A percentile compares a stretch with the other conserved stretches of the same genome.
Evolutionary conservation across 2,113 vertebrate genomes (phyloP).

Genomic region (Brevimyrus niger): DNA sequence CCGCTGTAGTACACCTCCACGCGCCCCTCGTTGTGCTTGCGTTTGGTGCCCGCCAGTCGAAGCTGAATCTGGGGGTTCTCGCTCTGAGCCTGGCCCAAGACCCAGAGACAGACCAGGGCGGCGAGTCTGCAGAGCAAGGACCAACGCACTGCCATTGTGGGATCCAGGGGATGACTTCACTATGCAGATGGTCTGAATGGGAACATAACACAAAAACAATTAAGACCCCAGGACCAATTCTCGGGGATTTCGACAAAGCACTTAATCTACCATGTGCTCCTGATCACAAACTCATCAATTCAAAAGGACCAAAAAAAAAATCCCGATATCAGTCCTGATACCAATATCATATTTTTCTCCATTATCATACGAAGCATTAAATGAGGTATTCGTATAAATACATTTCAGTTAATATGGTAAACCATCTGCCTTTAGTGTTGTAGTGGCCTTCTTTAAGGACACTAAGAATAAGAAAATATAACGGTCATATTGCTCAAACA

Average conservation of each 20-base stretch:
- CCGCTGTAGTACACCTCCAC: conserved; percentile 78
- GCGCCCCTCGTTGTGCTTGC: conserved; percentile 83
- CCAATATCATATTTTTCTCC: neutral
- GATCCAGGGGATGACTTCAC: conserved; percentile 9
- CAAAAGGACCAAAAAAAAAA: no score
- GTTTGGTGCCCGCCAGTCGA: conserved; percentile 78
- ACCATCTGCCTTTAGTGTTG: neutral
- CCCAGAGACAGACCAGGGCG: conserved; percentile 30
- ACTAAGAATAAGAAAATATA: neutral
- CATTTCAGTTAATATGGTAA: neutral
- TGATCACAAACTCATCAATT: neutral
- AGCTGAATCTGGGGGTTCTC: conserved; percentile 61
- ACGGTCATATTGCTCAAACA: neutral
- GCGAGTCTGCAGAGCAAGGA: conserved; percentile 23
- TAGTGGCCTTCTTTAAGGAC: neutral
- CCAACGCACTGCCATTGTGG: conserved; percentile 25
- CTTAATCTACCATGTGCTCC: neutral
- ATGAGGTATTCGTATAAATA: neutral
- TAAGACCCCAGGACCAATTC: neutral
- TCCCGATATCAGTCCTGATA: neutral
- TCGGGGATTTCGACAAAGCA: neutral
- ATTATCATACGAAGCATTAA: neutral
- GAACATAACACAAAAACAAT: neutral
- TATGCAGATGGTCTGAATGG: neutral
- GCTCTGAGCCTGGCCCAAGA: conserved; percentile 41